Base-by-base conservation (phyloP, 2,113 vertebrate genomes). In the Seriola dumerili region DNA sequence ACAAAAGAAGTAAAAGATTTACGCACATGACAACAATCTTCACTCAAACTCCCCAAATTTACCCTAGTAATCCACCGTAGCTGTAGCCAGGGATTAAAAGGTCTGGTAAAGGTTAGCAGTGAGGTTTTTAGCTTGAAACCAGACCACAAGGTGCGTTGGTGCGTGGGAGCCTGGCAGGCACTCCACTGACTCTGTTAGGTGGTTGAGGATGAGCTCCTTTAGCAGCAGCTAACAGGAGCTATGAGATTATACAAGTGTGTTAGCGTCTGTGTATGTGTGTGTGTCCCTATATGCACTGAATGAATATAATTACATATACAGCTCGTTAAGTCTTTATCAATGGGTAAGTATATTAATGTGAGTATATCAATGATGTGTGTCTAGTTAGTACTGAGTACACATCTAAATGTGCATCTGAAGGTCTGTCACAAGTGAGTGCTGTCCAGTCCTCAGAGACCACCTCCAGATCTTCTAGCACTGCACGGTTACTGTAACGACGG, bases 81-180 rank as follows among this genome's bases (percentile, higher is more conserved):
- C 50, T 58, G 55, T n/a, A 61, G 36, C 54, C 62, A 2, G 21
- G 44, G 78, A 34, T 70, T 6, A n/a, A 17, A 21, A 5, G 58
- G 63, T 72, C 66, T 48, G 76, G 72, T 82, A 58, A 40, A 62
- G 14, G 74, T 82, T 50, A 77, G 65, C 48, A 21, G 40, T 71
- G 66, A 76, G 25, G 63, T 42, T 50, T 52, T 75, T 40, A 69
- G 61, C 44, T 69, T 61, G 57, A 69, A 42, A 44, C 73, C 69
- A 66, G 66, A 80, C 71, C 34, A 62, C 44, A 91, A 88, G 83
- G 87, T 88, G 88, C 81, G 6, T 59, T 58, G 73, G 71, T 71
- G 74, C 55, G 11, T 40, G 34, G 36, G 54, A 21, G 59, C 61
- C 66, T 16, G n/a, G 9, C 42, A 36, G 72, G 55, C 50, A 3